Conservation (phyloP, 2,797 vertebrate genomes). For the Furcifer pardalis region DNA sequence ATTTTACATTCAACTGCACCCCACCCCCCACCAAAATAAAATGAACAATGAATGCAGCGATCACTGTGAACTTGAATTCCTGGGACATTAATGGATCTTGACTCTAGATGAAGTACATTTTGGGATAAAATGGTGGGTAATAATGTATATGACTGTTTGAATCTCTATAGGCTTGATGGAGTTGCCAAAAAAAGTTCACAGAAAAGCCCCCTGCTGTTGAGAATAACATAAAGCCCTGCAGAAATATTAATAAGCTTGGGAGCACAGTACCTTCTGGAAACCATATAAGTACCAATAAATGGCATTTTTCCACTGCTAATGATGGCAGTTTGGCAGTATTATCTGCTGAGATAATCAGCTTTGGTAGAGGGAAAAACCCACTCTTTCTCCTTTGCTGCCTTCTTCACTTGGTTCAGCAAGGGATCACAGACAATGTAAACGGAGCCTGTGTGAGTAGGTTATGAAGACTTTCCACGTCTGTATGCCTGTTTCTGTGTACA, state of each 20-base stretch:
- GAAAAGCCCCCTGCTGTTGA: conserved; percentile 9
- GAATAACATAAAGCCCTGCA: background rate
- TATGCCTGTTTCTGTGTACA: conserved; percentile 70
- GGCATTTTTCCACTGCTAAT: conserved; percentile 63
- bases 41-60: background rate
- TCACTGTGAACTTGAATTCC: background rate
- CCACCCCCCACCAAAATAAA: background rate
- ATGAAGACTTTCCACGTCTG: conserved; percentile 62
- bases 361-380: conserved; percentile 65
- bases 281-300: conserved; percentile 63
- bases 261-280: conserved; percentile 34
- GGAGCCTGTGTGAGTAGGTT: conserved; percentile 60
- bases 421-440: conserved; percentile 56
- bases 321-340: conserved; percentile 62
- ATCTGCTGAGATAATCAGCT: conserved; percentile 72
- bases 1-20: background rate
- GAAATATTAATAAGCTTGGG: conserved; percentile 26
- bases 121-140: background rate
- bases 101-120: background rate
- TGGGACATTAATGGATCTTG: background rate
- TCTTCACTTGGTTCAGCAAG: conserved; percentile 65
- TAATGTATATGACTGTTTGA: background rate
- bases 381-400: conserved; percentile 46
- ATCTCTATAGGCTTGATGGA: conserved; percentile 1
- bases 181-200: conserved; percentile 20